A percentile compares a stretch with the other conserved stretches of the same genome.
Evolutionary conservation across 2,797 vertebrate genomes (phyloP).

Genomic region (Tiaroga cobitis): DNA sequence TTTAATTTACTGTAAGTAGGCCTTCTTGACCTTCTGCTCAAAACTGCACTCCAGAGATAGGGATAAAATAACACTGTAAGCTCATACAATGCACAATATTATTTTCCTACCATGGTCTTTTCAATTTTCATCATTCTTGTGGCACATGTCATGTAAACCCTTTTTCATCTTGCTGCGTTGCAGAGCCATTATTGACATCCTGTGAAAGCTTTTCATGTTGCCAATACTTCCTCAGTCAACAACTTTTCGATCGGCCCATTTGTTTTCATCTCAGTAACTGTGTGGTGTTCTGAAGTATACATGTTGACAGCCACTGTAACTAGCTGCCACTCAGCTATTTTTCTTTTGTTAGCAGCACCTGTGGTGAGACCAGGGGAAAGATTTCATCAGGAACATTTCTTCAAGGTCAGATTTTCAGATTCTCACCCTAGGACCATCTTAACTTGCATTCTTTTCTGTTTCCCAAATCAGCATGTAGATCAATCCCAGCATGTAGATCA

Average conservation of each 20-base stretch:
- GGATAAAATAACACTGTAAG: not conserved
- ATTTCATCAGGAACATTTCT: not conserved
- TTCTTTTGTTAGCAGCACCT: constrained; percentile 7
- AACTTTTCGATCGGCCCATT: constrained; percentile 1
- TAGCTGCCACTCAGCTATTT: constrained; percentile 7
- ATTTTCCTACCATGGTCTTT: not conserved
- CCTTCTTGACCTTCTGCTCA: not conserved
- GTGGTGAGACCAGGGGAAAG: not conserved
- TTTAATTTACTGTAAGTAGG: not conserved
- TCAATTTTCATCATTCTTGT: not conserved
- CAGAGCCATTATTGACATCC: constrained; percentile 20
- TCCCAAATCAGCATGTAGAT: not conserved
- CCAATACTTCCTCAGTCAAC: constrained; percentile 25
- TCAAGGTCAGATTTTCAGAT: not conserved
- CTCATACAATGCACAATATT: not conserved
- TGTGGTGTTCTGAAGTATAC: not conserved
- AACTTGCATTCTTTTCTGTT: not conserved
- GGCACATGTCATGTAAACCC: not conserved
- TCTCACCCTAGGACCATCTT: not conserved
- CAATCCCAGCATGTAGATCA: not conserved
- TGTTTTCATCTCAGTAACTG: constrained; percentile 30
- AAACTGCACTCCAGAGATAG: not conserved
- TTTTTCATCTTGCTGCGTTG: constrained; percentile 11
- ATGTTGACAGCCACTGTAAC: constrained; percentile 18
- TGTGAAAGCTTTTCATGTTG: constrained; percentile 15